A percentile compares a stretch with the other conserved stretches of the same genome.
Conservation (phyloP, 2,888 invertebrate genomes). For the Cryptocheilus praepositus region DNA sequence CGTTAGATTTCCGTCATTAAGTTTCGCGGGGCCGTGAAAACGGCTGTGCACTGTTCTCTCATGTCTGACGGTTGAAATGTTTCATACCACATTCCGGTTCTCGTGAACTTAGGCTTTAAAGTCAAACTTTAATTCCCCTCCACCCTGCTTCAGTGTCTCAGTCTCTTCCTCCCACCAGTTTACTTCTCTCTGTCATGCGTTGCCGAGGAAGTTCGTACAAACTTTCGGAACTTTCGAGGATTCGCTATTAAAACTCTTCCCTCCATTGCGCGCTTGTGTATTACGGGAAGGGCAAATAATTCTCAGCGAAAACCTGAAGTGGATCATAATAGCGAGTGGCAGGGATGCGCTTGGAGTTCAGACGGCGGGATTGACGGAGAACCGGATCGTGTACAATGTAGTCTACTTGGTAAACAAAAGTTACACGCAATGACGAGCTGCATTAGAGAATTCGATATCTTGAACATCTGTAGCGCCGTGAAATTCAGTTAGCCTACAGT, state of each 20-base stretch:
- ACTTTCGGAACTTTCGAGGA: constrained; percentile 21
- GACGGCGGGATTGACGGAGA: too few relatives aligned
- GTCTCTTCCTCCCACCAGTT: constrained; percentile 2
- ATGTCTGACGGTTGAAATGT: too few relatives aligned
- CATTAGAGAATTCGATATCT: too few relatives aligned
- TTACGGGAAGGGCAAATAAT: constrained; percentile 9
- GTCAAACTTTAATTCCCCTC: constrained; percentile 15
- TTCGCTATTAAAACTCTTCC: constrained; percentile 25
- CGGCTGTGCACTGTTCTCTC: too few relatives aligned
- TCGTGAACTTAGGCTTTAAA: neutral
- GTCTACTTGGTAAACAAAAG: too few relatives aligned
- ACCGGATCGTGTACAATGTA: too few relatives aligned
- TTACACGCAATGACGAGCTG: too few relatives aligned
- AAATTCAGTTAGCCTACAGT: too few relatives aligned
- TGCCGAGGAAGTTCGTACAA: neutral
- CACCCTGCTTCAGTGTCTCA: constrained; percentile 3
- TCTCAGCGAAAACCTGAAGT: constrained; percentile 5
- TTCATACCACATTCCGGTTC: neutral
- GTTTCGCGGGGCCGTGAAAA: too few relatives aligned
- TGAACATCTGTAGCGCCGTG: too few relatives aligned
- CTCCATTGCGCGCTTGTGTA: neutral
- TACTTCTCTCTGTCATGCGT: neutral
- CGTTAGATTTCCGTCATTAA: too few relatives aligned
- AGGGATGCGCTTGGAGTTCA: too few relatives aligned
- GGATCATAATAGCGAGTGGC: constrained; percentile 1